Evolutionary conservation across 2,888 invertebrate genomes (phyloP).

Genomic region (Brachypalpus laphriformis): DNA sequence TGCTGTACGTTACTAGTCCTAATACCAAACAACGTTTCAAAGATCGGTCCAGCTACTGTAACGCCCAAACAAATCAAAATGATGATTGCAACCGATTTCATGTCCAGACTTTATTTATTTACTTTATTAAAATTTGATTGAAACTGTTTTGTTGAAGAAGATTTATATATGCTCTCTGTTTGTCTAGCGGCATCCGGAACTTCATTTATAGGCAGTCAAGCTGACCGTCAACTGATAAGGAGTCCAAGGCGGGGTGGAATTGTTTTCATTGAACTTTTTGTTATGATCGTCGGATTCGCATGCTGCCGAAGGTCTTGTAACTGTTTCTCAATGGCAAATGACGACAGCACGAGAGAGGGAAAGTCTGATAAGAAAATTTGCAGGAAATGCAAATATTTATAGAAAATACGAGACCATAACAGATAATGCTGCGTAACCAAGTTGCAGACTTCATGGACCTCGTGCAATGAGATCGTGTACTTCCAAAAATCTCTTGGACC

Average conservation of each 20-base stretch:
- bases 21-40: slow-evolving; percentile 37
- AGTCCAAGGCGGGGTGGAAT: slow-evolving; percentile 39
- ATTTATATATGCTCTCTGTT: background rate
- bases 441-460: too few species aligned
- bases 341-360: background rate
- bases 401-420: too few species aligned
- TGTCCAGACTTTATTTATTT: background rate
- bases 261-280: slow-evolving; percentile 10
- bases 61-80: background rate
- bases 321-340: background rate
- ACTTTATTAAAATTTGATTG: background rate
- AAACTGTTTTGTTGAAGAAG: background rate
- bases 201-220: slow-evolving; percentile 21
- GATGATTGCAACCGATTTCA: background rate
- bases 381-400: background rate
- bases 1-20: background rate
- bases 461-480: too few species aligned
- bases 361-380: slow-evolving; percentile 11
- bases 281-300: background rate
- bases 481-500: too few species aligned
- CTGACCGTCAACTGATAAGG: slow-evolving; percentile 1
- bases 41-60: slow-evolving; percentile 6
- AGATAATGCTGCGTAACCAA: too few species aligned
- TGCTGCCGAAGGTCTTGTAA: slow-evolving; percentile 14
- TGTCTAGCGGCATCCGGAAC: background rate